Percentiles rank a stretch among this genome's conserved stretches.
Evolutionary conservation across 1,140 invertebrate species (phyloP).

Genomic region (Dolichoris vasculosae): DNA sequence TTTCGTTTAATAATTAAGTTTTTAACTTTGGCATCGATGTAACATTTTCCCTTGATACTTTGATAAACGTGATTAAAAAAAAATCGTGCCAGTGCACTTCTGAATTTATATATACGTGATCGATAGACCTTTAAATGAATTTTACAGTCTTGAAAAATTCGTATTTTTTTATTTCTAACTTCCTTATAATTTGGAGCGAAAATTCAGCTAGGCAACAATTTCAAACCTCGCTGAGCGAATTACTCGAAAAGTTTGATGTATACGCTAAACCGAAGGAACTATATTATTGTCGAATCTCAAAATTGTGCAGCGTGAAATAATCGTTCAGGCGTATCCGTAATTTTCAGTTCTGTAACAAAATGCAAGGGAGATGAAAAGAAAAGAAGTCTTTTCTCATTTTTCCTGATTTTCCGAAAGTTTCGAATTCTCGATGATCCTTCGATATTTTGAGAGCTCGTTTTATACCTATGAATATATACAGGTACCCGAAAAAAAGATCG

Average conservation of each 20-base stretch:
- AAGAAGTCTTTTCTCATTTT: conserved; percentile 10
- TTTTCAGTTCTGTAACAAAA: not conserved
- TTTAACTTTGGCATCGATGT: too few species aligned
- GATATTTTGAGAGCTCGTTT: not conserved
- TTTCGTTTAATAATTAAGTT: not conserved
- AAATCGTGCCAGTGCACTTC: too few species aligned
- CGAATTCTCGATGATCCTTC: not conserved
- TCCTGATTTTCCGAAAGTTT: conserved; percentile 1
- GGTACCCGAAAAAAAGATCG: not conserved
- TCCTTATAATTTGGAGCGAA: not conserved
- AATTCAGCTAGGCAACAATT: not conserved
- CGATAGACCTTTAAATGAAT: not conserved
- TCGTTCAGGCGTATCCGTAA: not conserved
- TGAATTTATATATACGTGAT: too few species aligned
- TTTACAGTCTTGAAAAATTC: not conserved
- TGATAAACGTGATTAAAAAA: too few species aligned
- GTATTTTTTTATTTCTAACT: not conserved
- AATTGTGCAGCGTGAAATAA: not conserved
- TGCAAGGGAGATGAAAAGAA: not conserved
- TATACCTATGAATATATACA: not conserved
- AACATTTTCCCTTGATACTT: too few species aligned
- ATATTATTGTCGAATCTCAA: not conserved
- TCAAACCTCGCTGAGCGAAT: not conserved
- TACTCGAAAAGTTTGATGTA: not conserved
- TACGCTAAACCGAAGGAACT: not conserved